These are phyloP conservation scores for Lasioglossum baleicum DNA, from an alignment of 1,140 invertebrate genomes.

Conservation along the genomic window DNA sequence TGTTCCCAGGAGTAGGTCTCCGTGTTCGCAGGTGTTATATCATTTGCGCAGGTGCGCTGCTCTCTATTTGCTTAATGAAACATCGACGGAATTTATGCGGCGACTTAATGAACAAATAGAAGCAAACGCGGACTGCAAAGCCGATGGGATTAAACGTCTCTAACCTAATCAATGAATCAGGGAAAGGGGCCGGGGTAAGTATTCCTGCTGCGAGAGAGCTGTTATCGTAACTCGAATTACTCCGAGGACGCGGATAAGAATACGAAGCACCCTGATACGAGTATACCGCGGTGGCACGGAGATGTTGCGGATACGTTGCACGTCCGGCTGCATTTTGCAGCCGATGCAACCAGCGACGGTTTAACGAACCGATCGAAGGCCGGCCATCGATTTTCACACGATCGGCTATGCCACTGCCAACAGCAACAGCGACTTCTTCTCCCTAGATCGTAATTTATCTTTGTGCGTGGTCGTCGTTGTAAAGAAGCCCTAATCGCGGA, in stretches of 20 bases:
- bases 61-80: background rate
- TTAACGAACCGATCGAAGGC: constrained; percentile 61
- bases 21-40: no score
- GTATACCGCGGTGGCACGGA: constrained; percentile 8
- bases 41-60: no score
- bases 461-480: constrained; percentile 15
- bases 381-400: constrained; percentile 57
- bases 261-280: constrained; percentile 37
- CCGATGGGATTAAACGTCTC: background rate
- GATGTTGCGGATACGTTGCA: constrained; percentile 40
- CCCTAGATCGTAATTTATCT: constrained; percentile 28
- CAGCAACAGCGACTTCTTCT: constrained; percentile 2
- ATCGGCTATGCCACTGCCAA: constrained; percentile 29
- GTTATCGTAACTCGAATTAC: constrained; percentile 49
- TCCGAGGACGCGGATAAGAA: constrained; percentile 29
- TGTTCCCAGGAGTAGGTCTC: no score
- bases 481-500: background rate
- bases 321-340: constrained; percentile 53
- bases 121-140: background rate
- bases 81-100: background rate
- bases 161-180: background rate
- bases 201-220: background rate
- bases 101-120: background rate
- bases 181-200: background rate
- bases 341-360: constrained; percentile 34